Percentiles rank a stretch among this genome's conserved stretches.
These are phyloP conservation scores for Lepidocyrtinus sp. DNA, from an alignment of 2,888 invertebrate genomes.

Conservation along the genomic window DNA sequence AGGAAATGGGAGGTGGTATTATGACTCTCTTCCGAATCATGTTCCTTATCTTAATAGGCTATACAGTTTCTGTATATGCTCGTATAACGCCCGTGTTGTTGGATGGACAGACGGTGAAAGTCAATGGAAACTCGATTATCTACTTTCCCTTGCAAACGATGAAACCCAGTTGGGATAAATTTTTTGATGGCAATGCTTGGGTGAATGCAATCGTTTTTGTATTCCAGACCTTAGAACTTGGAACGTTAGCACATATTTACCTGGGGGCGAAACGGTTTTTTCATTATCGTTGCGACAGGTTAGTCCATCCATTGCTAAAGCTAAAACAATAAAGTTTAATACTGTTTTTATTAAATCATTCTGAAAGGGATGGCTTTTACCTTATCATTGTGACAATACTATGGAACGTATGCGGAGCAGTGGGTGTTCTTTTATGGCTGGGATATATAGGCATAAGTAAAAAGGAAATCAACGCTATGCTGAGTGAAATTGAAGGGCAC, in stretches of 20 bases:
- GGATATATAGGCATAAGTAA: constrained; percentile 59
- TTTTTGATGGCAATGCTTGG: constrained; percentile 58
- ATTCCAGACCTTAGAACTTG: constrained; percentile 57
- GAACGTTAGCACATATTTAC: constrained; percentile 62
- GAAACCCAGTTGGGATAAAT: constrained; percentile 39
- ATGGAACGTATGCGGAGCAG: constrained; percentile 46
- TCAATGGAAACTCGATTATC: constrained; percentile 19
- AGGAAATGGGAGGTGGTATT: constrained; percentile 26
- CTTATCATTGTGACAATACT: constrained; percentile 47
- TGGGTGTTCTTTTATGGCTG: constrained; percentile 57
- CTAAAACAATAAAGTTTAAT: background rate
- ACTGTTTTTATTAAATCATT: background rate
- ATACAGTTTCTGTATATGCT: constrained; percentile 26
- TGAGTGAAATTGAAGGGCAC: constrained; percentile 54
- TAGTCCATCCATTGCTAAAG: background rate
- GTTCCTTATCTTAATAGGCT: constrained; percentile 35
- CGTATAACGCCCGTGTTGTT: constrained; percentile 6
- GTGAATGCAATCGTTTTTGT: constrained; percentile 57
- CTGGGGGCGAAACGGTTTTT: constrained; percentile 62
- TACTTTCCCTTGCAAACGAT: constrained; percentile 43
- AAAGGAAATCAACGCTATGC: constrained; percentile 40
- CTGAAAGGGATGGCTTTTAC: constrained; percentile 55
- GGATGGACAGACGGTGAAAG: background rate
- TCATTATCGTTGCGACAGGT: constrained; percentile 60
- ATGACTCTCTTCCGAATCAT: constrained; percentile 33